These are phyloP conservation scores for Calyptommatus sinebrachiatus DNA, from an alignment of 2,113 vertebrate genomes.

Conservation along the genomic window DNA sequence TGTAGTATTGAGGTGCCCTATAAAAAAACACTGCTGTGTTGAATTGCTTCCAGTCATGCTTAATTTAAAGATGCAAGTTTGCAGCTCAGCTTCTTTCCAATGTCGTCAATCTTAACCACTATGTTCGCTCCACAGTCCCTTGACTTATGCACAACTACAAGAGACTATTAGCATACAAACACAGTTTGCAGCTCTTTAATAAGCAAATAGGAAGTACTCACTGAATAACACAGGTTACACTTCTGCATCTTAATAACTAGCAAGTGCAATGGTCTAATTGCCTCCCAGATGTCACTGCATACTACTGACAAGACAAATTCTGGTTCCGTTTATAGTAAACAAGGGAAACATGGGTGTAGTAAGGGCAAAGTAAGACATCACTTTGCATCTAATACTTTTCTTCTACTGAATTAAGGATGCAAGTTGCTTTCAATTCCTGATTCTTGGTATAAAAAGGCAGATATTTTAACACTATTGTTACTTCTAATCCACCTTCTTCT, in stretches of 20 bases:
- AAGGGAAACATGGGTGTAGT: background rate
- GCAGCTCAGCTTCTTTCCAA: background rate
- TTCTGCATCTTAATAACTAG: background rate
- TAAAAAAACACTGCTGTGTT: constrained; percentile 49
- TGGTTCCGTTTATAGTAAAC: background rate
- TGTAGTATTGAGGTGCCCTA: constrained; percentile 39
- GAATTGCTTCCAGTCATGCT: constrained; percentile 39
- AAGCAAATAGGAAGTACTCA: background rate
- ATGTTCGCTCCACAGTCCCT: too few species aligned
- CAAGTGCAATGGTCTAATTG: background rate
- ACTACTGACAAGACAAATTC: background rate
- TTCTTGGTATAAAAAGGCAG: background rate
- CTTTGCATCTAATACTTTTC: background rate
- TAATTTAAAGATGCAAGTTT: constrained; percentile 30
- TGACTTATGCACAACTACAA: background rate
- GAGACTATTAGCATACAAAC: background rate
- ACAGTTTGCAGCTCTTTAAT: background rate
- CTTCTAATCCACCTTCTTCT: too few species aligned
- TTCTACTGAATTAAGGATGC: background rate
- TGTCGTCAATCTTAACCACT: background rate
- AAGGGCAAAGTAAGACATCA: background rate
- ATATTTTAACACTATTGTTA: too few species aligned
- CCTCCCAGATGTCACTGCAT: background rate
- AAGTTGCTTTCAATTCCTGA: background rate
- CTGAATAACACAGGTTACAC: background rate